A percentile compares a stretch with the other conserved stretches of the same genome.
These are phyloP conservation scores for Watsonalla cultraria DNA, from an alignment of 2,888 invertebrate genomes.

Conservation along the genomic window DNA sequence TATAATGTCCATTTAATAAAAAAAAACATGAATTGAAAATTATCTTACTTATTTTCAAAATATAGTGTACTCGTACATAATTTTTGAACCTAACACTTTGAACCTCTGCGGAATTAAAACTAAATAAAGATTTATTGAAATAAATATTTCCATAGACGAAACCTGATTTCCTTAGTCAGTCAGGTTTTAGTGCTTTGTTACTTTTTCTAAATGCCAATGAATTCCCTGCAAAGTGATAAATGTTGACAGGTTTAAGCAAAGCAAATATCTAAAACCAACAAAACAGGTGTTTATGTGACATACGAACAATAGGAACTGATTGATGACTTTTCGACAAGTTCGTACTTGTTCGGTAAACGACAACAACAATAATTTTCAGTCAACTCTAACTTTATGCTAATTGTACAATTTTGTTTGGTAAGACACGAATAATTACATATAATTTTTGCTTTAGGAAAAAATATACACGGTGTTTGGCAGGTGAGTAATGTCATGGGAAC, in stretches of 20 bases:
- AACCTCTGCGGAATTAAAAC: no score
- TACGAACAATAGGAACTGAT: slow-evolving; percentile 31
- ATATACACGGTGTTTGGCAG: slow-evolving; percentile 4
- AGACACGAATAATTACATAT: slow-evolving; percentile 9
- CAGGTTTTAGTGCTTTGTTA: background rate
- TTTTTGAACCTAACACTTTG: no score
- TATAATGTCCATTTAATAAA: no score
- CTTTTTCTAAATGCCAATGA: slow-evolving; percentile 4
- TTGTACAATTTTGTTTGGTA: slow-evolving; percentile 28
- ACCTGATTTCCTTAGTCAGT: no score
- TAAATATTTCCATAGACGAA: no score
- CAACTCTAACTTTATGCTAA: slow-evolving; percentile 46
- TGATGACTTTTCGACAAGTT: slow-evolving; percentile 31
- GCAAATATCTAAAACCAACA: slow-evolving; percentile 5
- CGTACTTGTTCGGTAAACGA: slow-evolving; percentile 57
- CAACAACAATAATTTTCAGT: slow-evolving; percentile 51
- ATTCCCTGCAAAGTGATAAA: background rate
- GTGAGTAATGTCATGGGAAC: background rate
- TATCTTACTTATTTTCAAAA: no score
- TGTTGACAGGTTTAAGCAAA: background rate
- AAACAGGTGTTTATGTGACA: background rate
- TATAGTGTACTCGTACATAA: no score
- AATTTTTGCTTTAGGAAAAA: slow-evolving; percentile 4
- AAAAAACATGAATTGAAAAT: no score
- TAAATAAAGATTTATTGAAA: no score